phyloP scores from a whole-genome alignment of 2,113 vertebrate species.

The Atherinomorus stipes region DNA sequence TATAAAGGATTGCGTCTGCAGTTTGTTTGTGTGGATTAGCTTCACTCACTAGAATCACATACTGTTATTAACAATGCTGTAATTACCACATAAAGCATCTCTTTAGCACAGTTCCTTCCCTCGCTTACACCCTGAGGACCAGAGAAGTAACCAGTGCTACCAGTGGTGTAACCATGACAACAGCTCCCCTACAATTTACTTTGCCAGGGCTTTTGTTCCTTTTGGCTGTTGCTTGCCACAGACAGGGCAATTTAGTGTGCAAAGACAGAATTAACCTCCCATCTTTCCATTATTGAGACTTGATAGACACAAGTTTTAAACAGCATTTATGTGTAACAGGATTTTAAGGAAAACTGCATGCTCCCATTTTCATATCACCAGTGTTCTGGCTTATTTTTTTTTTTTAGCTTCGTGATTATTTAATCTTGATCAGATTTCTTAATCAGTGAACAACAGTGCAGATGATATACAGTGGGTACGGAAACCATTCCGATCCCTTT shows the following conservation, averaged over 20 bases:
- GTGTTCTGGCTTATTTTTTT: too few relatives aligned
- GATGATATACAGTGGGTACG: too few relatives aligned
- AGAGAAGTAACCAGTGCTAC: conserved; percentile 38
- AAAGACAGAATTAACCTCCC: conserved; percentile 51
- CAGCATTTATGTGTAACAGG: neutral
- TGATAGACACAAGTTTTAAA: conserved; percentile 23
- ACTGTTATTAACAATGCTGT: conserved; percentile 68
- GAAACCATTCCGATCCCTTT: too few relatives aligned
- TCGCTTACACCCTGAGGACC: conserved; percentile 47
- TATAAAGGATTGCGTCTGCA: neutral
- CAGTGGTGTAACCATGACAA: conserved; percentile 70
- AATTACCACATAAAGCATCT: conserved; percentile 68
- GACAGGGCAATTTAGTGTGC: conserved; percentile 34
- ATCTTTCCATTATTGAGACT: conserved; percentile 15
- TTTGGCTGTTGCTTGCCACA: conserved; percentile 38
- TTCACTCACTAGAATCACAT: conserved; percentile 45
- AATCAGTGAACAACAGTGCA: too few relatives aligned
- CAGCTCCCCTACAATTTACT: conserved; percentile 67
- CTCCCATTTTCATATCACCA: neutral
- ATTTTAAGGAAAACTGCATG: neutral
- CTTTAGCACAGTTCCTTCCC: conserved; percentile 6
- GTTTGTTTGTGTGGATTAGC: conserved; percentile 30
- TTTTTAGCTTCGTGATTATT: neutral
- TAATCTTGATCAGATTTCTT: neutral
- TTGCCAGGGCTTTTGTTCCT: conserved; percentile 66